These are phyloP conservation scores for Drosophila nigromelanica DNA, from an alignment of 1,140 invertebrate genomes.

Conservation along the genomic window DNA sequence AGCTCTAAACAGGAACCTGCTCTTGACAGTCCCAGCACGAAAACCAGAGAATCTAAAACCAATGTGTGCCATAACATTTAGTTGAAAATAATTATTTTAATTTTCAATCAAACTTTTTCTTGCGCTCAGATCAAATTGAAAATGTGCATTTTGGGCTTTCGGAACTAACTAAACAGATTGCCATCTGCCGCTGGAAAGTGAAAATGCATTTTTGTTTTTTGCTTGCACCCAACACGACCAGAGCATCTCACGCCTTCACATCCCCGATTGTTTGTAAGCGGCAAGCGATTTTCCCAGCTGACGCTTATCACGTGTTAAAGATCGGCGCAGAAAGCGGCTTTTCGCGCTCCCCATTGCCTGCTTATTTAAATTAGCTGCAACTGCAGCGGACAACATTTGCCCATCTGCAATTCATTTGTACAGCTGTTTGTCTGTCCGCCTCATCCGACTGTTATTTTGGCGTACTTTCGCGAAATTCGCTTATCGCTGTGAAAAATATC, in stretches of 20 bases:
- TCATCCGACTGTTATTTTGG: slow-evolving; percentile 62
- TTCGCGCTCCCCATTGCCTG: slow-evolving; percentile 45
- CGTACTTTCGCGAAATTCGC: slow-evolving; percentile 70
- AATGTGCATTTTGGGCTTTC: background rate
- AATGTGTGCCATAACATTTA: slow-evolving; percentile 2
- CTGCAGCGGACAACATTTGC: slow-evolving; percentile 49
- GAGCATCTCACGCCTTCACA: slow-evolving; percentile 63
- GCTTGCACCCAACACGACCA: slow-evolving; percentile 2
- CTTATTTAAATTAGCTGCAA: slow-evolving; percentile 77
- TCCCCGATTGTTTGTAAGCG: no score
- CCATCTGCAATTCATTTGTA: slow-evolving; percentile 77
- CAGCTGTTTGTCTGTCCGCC: slow-evolving; percentile 56
- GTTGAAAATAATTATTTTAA: background rate
- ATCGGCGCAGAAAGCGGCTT: slow-evolving; percentile 55
- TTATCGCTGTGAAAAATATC: slow-evolving; percentile 71
- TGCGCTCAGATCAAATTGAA: no score
- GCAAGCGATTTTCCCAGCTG: slow-evolving; percentile 36
- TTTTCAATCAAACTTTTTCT: no score
- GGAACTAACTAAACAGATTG: background rate
- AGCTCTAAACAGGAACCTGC: slow-evolving; percentile 33
- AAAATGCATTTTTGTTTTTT: slow-evolving; percentile 25
- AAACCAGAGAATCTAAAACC: slow-evolving; percentile 7
- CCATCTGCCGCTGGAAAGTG: slow-evolving; percentile 15
- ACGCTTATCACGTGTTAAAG: slow-evolving; percentile 70
- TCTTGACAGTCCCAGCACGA: slow-evolving; percentile 44